These are phyloP conservation scores for Platycercus adscitus DNA, from an alignment of 2,113 vertebrate genomes.

Conservation along the genomic window DNA sequence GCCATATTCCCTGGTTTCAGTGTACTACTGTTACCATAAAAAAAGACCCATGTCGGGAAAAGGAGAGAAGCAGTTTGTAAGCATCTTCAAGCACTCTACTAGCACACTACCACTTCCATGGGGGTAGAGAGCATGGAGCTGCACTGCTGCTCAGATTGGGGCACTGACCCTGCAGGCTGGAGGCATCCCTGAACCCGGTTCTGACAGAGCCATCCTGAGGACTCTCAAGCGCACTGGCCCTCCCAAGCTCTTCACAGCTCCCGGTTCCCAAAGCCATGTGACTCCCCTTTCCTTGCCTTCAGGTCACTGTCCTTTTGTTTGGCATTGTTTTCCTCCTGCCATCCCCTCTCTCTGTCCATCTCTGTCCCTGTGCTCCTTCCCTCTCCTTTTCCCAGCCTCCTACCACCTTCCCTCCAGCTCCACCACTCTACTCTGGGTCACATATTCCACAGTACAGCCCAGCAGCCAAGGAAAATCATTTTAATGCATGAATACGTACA, in stretches of 20 bases:
- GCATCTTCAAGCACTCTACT: background rate
- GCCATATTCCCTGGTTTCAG: background rate
- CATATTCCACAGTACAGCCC: background rate
- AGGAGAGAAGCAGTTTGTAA: background rate
- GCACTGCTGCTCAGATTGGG: background rate
- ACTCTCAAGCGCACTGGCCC: fast-evolving
- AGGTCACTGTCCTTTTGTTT: background rate
- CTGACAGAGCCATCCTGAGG: background rate
- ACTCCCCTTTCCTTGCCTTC: background rate
- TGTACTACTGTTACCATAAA: background rate
- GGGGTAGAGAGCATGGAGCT: background rate
- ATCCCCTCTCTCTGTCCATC: background rate
- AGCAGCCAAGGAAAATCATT: background rate
- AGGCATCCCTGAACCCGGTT: background rate
- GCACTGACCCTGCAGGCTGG: background rate
- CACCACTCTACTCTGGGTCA: background rate
- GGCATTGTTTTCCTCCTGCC: background rate
- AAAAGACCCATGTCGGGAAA: background rate
- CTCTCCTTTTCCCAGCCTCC: background rate
- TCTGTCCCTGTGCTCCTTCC: background rate
- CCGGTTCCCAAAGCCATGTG: background rate
- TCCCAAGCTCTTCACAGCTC: background rate
- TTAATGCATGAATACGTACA: background rate
- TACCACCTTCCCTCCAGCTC: background rate
- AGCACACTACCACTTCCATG: background rate